Evolutionary conservation across 2,797 vertebrate genomes (phyloP), one percentile per base, ranked within the genome.

Genomic region (Cynodonichthys magdalenae): DNA sequence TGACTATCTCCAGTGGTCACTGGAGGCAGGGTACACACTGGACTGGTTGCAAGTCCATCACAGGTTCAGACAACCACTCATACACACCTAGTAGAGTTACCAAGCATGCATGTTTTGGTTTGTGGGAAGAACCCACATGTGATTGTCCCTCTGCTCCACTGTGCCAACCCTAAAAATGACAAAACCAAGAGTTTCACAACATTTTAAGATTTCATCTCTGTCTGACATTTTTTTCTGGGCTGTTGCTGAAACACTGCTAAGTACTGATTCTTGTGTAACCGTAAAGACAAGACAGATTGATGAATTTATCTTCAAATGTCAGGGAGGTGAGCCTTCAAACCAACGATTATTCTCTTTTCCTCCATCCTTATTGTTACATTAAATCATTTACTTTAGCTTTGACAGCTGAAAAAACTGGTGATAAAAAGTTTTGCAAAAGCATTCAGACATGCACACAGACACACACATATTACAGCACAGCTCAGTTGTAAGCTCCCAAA

Each of bases 401-500:
- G 20, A 39, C 11, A 36, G 50, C 12, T 15, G 9, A 15, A 24
- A 31, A n/a, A 12, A 36, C 44, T 36, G 20, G 29, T 15, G 15
- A 48, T 18, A 24, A 55, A 15, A 55, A 34, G 45, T 48, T 55
- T 29, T 64, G 31, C 34, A n/a, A 27, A 24, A 12, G 19, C 48
- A 45, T 36, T 15, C 41, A 56, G 3, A 1, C 52, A 63, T 15
- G 28, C 56, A 64, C 47, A 42, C 15, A 19, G 36, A 52, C 53
- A 15, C 42, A 53, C 24, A 36, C 29, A 46, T 17, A 73, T 68
- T 68, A 42, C 42, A 59, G 65, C 59, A 79, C 58, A 80, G 77
- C 71, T 73, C 61, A 56, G 56, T 56, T 59, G 77, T 76, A 57
- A n/a, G 24, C 59, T 83, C 80, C 84, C 79, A 73, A 39, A 76